Percentiles rank a stretch among this genome's conserved stretches.
Evolutionary conservation across 2,113 vertebrate genomes (phyloP).

Genomic region (Phaetusa simplex): DNA sequence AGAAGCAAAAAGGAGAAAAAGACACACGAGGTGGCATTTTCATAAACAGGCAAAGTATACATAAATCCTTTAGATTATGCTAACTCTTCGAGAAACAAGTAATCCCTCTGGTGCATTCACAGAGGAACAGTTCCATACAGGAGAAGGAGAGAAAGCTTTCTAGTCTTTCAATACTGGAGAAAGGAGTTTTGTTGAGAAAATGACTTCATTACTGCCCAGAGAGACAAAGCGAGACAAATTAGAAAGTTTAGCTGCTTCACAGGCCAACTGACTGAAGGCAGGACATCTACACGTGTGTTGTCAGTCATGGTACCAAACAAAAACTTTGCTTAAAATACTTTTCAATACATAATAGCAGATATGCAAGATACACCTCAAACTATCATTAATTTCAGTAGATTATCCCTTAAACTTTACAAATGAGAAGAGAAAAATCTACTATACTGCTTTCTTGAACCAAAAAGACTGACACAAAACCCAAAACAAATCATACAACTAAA

Average conservation of each 20-base stretch:
- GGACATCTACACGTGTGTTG: neutral
- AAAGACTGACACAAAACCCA: neutral
- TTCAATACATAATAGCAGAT: neutral
- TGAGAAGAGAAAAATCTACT: neutral
- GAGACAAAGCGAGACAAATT: neutral
- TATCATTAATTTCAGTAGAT: neutral
- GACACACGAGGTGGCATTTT: neutral
- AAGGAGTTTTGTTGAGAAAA: neutral
- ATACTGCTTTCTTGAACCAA: neutral
- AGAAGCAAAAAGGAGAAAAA: neutral
- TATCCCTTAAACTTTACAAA: neutral
- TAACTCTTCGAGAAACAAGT: neutral
- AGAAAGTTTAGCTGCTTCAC: neutral
- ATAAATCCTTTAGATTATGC: neutral
- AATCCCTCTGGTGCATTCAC: neutral
- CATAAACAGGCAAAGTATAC: neutral
- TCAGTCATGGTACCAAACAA: neutral
- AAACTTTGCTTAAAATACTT: neutral
- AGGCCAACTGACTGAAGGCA: neutral
- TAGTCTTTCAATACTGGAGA: neutral
- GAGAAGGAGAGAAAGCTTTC: neutral
- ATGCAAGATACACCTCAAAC: neutral
- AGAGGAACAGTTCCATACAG: neutral
- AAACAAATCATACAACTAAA: neutral
- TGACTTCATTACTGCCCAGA: neutral